Percentiles rank a stretch among this genome's conserved stretches.
Conservation (phyloP, 2,113 vertebrate genomes). For the Muscicapa adusta region DNA sequence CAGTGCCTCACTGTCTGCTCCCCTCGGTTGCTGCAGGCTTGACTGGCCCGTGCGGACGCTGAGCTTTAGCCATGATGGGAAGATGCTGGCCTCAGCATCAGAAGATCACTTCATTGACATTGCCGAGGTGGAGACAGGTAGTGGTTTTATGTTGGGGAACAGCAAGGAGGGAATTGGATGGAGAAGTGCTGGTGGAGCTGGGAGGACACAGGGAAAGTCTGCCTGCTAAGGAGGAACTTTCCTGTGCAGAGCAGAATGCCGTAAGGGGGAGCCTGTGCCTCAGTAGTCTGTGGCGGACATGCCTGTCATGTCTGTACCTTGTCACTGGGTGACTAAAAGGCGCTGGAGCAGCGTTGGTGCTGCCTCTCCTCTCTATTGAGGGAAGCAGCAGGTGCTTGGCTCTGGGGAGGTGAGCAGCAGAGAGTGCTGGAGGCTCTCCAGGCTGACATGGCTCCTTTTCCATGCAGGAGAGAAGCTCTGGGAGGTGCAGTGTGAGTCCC, state of each 20-base stretch:
- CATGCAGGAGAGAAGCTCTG: conserved; percentile 93
- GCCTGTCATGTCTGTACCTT: not conserved
- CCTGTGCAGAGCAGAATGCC: not conserved
- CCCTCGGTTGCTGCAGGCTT: conserved; percentile 69
- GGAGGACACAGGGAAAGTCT: not conserved
- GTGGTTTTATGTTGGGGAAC: not conserved
- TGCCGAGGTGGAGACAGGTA: conserved; percentile 95
- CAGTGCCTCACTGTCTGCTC: not conserved
- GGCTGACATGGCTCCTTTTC: not conserved
- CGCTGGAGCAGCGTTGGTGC: not conserved
- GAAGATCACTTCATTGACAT: conserved; percentile 99
- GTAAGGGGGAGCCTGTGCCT: conserved; percentile 33
- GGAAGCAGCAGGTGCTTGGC: not conserved
- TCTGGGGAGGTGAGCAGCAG: not conserved
- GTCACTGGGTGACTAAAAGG: conserved; percentile 17
- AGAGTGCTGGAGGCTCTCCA: not conserved
- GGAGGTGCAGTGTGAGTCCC: conserved; percentile 99
- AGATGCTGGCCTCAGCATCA: conserved; percentile 94
- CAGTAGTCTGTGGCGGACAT: not conserved
- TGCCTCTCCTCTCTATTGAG: not conserved
- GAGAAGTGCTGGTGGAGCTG: not conserved
- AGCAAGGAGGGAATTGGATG: not conserved
- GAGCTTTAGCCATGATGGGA: conserved; percentile 97
- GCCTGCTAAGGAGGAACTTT: not conserved
- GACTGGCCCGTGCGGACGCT: conserved; percentile 97